Conservation (phyloP, 2,797 vertebrate species). For the Mormyrops boulengeri region DNA sequence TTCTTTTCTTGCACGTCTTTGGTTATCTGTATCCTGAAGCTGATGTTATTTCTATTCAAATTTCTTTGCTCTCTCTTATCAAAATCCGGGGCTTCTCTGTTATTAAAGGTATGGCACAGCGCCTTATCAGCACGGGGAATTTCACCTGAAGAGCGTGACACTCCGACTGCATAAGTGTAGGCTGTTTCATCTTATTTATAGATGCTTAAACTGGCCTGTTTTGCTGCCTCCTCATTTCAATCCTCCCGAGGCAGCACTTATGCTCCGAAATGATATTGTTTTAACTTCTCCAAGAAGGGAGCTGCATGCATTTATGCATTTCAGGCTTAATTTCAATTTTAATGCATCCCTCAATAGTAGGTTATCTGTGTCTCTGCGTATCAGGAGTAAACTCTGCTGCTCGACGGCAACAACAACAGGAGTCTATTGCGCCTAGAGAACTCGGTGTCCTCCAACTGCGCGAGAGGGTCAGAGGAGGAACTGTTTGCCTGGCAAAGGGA, state of each 20-base stretch:
- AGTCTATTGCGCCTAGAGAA: not conserved
- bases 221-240: not conserved
- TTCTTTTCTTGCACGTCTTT: not conserved
- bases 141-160: slow-evolving; percentile 4
- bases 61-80: slow-evolving; percentile 10
- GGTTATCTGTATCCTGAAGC: not conserved
- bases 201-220: not conserved
- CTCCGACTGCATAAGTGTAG: not conserved
- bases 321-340: not conserved
- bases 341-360: slow-evolving; percentile 1
- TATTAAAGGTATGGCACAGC: not conserved
- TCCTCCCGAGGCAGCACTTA: not conserved
- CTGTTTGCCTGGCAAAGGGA: not conserved
- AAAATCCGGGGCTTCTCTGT: not conserved
- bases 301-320: not conserved
- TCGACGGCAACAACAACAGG: not conserved
- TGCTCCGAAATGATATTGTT: not conserved
- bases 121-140: not conserved
- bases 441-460: not conserved
- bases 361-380: not conserved
- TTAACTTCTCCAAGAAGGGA: not conserved
- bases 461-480: not conserved
- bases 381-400: not conserved
- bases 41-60: slow-evolving; percentile 6
- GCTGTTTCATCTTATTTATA: not conserved